Evolutionary conservation across 2,797 vertebrate genomes (phyloP).

Genomic region (Loriculus beryllinus): DNA sequence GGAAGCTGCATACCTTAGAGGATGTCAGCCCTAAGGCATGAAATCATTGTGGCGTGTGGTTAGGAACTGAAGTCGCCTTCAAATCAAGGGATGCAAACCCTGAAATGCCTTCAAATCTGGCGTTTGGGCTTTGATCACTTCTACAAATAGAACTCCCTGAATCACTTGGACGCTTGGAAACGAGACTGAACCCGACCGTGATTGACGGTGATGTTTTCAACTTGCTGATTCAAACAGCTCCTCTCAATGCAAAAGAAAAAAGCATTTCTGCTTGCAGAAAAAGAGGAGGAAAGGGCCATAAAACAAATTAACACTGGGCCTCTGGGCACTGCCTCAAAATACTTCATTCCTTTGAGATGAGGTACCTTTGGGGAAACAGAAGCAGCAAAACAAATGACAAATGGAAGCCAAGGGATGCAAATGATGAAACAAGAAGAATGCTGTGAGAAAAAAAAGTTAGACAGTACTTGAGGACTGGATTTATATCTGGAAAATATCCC

Average conservation of each 20-base stretch:
- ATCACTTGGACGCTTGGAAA: not conserved
- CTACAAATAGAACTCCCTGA: not conserved
- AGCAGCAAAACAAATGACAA: conserved; percentile 70
- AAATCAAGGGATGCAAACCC: not conserved
- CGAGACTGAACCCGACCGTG: not conserved
- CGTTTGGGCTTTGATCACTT: not conserved
- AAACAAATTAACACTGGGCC: conserved; percentile 14
- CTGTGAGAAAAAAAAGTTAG: not conserved
- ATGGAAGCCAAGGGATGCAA: conserved; percentile 42
- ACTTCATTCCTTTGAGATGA: conserved; percentile 64
- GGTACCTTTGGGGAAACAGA: conserved; percentile 22
- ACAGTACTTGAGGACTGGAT: not conserved
- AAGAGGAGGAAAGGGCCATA: conserved; percentile 5
- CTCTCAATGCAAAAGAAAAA: not conserved
- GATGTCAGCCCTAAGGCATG: not conserved
- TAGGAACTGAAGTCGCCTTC: not conserved
- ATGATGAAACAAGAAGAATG: conserved; percentile 41
- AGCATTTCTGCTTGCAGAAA: not conserved
- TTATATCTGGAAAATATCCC: not conserved
- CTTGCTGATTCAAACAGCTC: not conserved
- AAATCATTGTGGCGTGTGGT: not conserved
- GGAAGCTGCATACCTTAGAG: not conserved
- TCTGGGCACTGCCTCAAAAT: conserved; percentile 39
- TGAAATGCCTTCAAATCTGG: not conserved
- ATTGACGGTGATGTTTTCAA: not conserved